These are phyloP conservation scores for Empis stercorea DNA, from an alignment of 2,888 invertebrate genomes.

Conservation along the genomic window DNA sequence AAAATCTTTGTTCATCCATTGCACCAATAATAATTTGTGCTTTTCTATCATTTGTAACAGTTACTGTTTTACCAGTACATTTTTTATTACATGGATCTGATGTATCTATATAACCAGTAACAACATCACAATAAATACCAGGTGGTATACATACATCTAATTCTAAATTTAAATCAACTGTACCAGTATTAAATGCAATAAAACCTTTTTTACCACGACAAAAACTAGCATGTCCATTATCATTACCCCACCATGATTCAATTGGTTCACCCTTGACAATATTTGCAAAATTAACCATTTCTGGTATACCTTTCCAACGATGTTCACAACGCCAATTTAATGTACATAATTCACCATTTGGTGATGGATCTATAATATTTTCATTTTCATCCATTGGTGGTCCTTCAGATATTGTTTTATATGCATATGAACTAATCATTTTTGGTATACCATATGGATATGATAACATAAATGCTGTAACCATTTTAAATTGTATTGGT, in stretches of 20 bases:
- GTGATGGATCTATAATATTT: conserved; percentile 39
- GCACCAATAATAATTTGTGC: neutral
- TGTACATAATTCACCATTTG: conserved; percentile 45
- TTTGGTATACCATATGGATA: conserved; percentile 63
- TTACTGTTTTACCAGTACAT: conserved; percentile 7
- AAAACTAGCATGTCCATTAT: conserved; percentile 63
- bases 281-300: conserved; percentile 60
- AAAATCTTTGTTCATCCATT: conserved; percentile 41
- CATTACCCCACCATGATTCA: conserved; percentile 61
- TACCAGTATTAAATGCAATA: conserved; percentile 6
- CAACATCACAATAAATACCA: conserved; percentile 56
- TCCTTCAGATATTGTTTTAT: conserved; percentile 36
- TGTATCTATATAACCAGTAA: conserved; percentile 36
- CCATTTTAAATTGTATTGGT: conserved; percentile 34
- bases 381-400: conserved; percentile 40
- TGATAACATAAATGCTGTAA: conserved; percentile 50
- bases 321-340: conserved; percentile 70
- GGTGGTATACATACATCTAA: conserved; percentile 41
- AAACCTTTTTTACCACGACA: conserved; percentile 47
- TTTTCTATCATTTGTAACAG: conserved; percentile 1
- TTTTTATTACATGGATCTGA: neutral
- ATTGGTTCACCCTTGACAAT: conserved; percentile 42
- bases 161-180: conserved; percentile 38
- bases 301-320: conserved; percentile 59
- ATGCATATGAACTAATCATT: conserved; percentile 69